These are phyloP conservation scores for Hyppa rectilinea DNA, from an alignment of 2,888 invertebrate genomes.

Conservation along the genomic window DNA sequence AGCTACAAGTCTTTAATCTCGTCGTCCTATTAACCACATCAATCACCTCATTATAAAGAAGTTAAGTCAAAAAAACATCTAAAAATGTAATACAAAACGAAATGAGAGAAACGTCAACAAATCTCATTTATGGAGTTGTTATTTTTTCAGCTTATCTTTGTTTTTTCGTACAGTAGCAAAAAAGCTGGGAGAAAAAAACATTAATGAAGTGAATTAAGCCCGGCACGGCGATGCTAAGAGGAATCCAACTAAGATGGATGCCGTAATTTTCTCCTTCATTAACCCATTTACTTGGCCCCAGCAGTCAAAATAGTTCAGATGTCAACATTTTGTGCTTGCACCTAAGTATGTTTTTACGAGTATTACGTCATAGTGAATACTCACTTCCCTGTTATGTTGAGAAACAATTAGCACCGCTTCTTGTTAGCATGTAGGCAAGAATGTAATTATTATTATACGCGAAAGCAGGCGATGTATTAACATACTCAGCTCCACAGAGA, in stretches of 20 bases:
- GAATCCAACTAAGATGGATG: conserved; percentile 88
- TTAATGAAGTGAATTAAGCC: conserved; percentile 86
- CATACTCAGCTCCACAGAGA: background rate
- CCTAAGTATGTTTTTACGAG: conserved; percentile 45
- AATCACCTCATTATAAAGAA: conserved; percentile 50
- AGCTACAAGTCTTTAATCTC: conserved; percentile 29
- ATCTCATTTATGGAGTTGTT: conserved; percentile 70
- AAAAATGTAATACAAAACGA: conserved; percentile 61
- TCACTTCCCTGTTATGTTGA: background rate
- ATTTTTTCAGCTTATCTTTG: conserved; percentile 72
- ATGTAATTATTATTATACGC: conserved; percentile 2
- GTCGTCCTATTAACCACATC: conserved; percentile 47
- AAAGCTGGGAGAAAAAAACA: conserved; percentile 71
- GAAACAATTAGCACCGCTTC: conserved; percentile 22
- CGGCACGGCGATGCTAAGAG: conserved; percentile 80
- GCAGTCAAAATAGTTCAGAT: conserved; percentile 81
- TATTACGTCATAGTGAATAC: conserved; percentile 6
- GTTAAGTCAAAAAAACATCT: conserved; percentile 49
- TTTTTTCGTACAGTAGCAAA: conserved; percentile 73
- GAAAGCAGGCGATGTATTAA: background rate
- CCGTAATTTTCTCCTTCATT: conserved; percentile 88
- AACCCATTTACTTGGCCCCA: conserved; percentile 84
- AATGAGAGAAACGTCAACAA: conserved; percentile 59
- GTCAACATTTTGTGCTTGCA: conserved; percentile 67
- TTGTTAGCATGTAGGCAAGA: conserved; percentile 8